Conservation (phyloP, 2,888 invertebrate genomes). For the Pyrrhia umbra region DNA sequence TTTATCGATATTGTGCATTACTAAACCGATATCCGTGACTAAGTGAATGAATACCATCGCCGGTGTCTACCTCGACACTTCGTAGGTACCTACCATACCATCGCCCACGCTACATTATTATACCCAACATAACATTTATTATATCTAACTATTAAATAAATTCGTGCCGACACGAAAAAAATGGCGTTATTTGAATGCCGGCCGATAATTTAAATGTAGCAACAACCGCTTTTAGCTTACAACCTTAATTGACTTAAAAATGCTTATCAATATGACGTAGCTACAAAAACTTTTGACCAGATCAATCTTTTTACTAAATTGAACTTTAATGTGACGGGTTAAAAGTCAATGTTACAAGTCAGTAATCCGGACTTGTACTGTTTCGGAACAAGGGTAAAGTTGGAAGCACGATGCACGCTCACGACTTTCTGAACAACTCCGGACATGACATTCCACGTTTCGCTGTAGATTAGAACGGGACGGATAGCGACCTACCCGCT, state of each 20-base stretch:
- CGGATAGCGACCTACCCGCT: constrained; percentile 84
- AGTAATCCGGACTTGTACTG: constrained; percentile 71
- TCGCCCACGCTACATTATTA: constrained; percentile 82
- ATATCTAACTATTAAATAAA: constrained; percentile 87
- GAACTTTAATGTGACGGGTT: constrained; percentile 63
- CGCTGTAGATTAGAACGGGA: constrained; percentile 90
- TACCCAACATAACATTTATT: constrained; percentile 81
- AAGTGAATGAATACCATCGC: constrained; percentile 75
- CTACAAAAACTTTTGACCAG: constrained; percentile 67
- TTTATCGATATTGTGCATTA: constrained; percentile 68
- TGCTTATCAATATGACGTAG: constrained; percentile 86
- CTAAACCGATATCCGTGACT: constrained; percentile 74
- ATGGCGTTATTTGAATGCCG: constrained; percentile 90
- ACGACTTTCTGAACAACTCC: constrained; percentile 91
- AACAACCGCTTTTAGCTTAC: constrained; percentile 91
- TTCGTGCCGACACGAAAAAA: constrained; percentile 90
- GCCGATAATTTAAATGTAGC: constrained; percentile 90
- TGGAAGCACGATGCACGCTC: constrained; percentile 90
- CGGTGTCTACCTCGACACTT: constrained; percentile 62
- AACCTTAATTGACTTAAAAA: constrained; percentile 91
- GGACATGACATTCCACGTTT: constrained; percentile 90
- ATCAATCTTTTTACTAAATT: constrained; percentile 58
- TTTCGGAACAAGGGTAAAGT: constrained; percentile 75
- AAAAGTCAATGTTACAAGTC: constrained; percentile 66
- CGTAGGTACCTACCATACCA: constrained; percentile 66